A percentile compares a stretch with the other conserved stretches of the same genome.
phyloP scores from a whole-genome alignment of 2,113 vertebrate species.

The Haemorhous mexicanus region DNA sequence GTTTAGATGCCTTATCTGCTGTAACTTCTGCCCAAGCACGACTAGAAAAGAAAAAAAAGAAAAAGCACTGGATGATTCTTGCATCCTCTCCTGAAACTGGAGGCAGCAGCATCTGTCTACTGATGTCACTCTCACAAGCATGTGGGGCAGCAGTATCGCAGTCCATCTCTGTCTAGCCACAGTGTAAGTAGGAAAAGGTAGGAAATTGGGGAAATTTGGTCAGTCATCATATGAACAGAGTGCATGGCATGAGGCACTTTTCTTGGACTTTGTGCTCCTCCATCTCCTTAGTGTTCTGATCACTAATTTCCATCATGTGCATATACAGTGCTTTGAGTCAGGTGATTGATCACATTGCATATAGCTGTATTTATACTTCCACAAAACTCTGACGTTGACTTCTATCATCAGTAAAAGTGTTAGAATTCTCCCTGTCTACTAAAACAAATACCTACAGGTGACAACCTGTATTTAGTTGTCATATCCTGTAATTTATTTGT shows the following conservation, averaged over 20 bases:
- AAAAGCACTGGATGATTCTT: neutral
- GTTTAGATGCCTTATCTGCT: neutral
- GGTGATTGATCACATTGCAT: neutral
- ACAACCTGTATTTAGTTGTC: neutral
- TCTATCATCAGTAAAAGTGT: neutral
- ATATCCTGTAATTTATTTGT: neutral
- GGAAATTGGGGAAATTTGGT: neutral
- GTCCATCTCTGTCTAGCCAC: neutral
- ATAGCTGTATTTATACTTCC: neutral
- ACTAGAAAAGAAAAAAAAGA: neutral
- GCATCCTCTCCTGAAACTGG: neutral
- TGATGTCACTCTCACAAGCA: neutral
- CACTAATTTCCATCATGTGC: neutral
- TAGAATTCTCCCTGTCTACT: neutral
- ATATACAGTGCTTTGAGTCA: neutral
- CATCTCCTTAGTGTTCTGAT: neutral
- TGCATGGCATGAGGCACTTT: neutral
- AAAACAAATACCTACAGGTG: neutral
- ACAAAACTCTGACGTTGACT: neutral
- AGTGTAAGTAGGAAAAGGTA: neutral
- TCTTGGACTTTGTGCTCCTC: neutral
- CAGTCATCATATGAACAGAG: neutral
- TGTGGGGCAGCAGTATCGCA: rapidly evolving
- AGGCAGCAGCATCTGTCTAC: neutral
- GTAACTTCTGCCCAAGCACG: neutral